Evolutionary conservation across 2,888 invertebrate species (phyloP).

Genomic region (Drosophila fungiperda): DNA sequence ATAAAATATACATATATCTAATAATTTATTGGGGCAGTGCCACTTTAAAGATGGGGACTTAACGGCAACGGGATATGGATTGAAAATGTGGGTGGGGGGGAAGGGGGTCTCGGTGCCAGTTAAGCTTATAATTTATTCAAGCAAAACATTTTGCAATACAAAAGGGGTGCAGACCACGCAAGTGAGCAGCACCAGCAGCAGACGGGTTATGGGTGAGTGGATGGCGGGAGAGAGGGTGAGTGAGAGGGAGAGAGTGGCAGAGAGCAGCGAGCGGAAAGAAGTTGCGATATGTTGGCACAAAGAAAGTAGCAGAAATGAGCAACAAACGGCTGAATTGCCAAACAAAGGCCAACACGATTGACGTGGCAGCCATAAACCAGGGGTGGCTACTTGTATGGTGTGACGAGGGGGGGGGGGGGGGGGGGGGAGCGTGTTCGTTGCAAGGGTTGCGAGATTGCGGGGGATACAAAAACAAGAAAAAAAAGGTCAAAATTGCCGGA

Average conservation of each 20-base stretch:
- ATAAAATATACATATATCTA: slow-evolving; percentile 1
- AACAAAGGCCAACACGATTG: slow-evolving; percentile 70
- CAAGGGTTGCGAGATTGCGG: background rate
- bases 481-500: slow-evolving; percentile 36
- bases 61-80: background rate
- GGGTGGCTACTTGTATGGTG: background rate
- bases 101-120: slow-evolving; percentile 2
- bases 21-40: slow-evolving; percentile 16
- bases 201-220: background rate
- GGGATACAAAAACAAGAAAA: background rate
- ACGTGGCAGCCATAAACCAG: slow-evolving; percentile 30
- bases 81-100: no score
- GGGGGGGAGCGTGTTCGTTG: background rate
- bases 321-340: slow-evolving; percentile 65
- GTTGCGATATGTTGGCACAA: slow-evolving; percentile 41
- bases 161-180: slow-evolving; percentile 62
- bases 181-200: slow-evolving; percentile 41
- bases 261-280: slow-evolving; percentile 8
- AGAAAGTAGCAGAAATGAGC: slow-evolving; percentile 64
- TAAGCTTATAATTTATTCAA: slow-evolving; percentile 71
- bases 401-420: no score
- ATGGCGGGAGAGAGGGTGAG: background rate
- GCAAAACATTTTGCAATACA: slow-evolving; percentile 74
- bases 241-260: slow-evolving; percentile 16
- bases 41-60: slow-evolving; percentile 10